These are phyloP conservation scores for Ophion ellenae DNA, from an alignment of 2,888 invertebrate species.

Conservation along the genomic window DNA sequence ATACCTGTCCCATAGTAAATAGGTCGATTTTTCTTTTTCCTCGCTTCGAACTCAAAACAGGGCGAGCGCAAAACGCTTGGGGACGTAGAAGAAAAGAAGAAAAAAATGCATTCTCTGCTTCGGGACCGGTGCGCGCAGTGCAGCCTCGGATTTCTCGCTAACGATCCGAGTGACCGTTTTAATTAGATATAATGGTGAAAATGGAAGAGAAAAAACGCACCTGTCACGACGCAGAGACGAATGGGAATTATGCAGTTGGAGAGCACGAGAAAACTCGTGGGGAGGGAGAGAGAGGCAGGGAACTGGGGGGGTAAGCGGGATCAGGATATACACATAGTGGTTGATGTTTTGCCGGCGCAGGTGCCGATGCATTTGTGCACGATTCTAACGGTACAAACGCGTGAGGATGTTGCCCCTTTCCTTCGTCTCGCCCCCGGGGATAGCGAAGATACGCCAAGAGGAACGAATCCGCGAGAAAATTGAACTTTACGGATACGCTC, in stretches of 20 bases:
- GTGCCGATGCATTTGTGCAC: slow-evolving; percentile 47
- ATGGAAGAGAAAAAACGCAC: slow-evolving; percentile 27
- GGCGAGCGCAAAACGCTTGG: not conserved
- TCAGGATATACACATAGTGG: slow-evolving; percentile 7
- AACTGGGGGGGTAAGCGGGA: not conserved
- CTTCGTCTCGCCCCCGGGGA: slow-evolving; percentile 28
- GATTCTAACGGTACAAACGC: slow-evolving; percentile 56
- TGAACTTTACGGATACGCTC: slow-evolving; percentile 38
- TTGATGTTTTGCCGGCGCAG: slow-evolving; percentile 46
- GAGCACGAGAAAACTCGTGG: not conserved
- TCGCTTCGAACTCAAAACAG: not conserved
- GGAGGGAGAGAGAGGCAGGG: not conserved
- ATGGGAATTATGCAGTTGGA: slow-evolving; percentile 31
- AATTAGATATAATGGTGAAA: slow-evolving; percentile 49
- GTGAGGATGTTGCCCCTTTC: slow-evolving; percentile 28
- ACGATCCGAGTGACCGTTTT: slow-evolving; percentile 56
- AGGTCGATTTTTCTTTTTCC: not conserved
- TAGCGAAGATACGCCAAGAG: slow-evolving; percentile 15
- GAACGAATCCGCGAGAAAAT: slow-evolving; percentile 47
- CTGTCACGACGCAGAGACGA: not conserved
- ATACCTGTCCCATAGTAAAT: not conserved
- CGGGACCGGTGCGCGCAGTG: not conserved
- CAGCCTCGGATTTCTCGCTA: slow-evolving; percentile 36
- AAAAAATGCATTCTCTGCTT: slow-evolving; percentile 2
- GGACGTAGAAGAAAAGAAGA: not conserved